These are phyloP conservation scores for Montifringilla adamsi DNA, from an alignment of 2,113 vertebrate species.

Conservation along the genomic window DNA sequence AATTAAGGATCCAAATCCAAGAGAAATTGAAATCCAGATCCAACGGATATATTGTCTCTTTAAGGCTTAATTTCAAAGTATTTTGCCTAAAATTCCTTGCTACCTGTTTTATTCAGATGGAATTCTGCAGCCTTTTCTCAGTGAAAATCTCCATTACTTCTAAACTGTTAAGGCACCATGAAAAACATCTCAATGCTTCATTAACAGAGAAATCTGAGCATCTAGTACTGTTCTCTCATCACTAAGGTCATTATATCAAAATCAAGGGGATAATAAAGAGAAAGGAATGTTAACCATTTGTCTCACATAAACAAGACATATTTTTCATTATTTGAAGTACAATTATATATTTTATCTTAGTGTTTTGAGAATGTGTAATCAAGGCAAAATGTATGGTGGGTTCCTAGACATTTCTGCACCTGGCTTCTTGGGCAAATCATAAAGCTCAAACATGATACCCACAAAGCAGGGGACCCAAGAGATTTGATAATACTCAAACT, in stretches of 20 bases:
- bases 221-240: not conserved
- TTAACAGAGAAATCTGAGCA: not conserved
- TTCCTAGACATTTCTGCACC: not conserved
- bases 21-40: not conserved
- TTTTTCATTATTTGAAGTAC: not conserved
- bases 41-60: not conserved
- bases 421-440: not conserved
- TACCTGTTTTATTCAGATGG: not conserved
- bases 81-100: not conserved
- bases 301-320: not conserved
- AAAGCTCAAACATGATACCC: not conserved
- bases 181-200: not conserved
- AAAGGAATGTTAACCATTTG: not conserved
- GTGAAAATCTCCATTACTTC: not conserved
- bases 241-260: not conserved
- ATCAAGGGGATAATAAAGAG: not conserved
- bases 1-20: not conserved
- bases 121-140: not conserved
- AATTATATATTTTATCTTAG: not conserved
- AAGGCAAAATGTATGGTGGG: not conserved
- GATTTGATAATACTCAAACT: not conserved
- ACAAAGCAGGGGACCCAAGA: not conserved
- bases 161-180: not conserved
- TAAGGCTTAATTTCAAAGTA: not conserved
- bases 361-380: not conserved